Conservation (phyloP, 92 coral and sea anemone species). For the Zoanthus sociatus region DNA sequence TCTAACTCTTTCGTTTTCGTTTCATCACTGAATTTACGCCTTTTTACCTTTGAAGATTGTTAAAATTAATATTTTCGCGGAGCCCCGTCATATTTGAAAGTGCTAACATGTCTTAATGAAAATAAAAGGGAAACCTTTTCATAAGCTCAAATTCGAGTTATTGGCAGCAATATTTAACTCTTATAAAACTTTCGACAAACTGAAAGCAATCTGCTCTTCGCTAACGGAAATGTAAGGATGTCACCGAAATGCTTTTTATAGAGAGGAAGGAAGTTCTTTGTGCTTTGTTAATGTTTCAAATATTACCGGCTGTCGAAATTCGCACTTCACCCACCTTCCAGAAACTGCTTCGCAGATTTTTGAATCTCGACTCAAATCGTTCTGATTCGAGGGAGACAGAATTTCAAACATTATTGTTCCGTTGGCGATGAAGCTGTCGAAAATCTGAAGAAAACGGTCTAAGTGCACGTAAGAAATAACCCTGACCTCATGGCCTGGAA, state of each 20-base stretch:
- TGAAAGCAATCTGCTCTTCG: background rate
- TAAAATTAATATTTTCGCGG: background rate
- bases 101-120: slow-evolving; percentile 8
- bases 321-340: slow-evolving; percentile 25
- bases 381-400: slow-evolving; percentile 22
- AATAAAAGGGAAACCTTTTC: background rate
- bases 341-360: slow-evolving; percentile 30
- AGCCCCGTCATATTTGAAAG: slow-evolving; percentile 10
- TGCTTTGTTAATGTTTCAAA: background rate
- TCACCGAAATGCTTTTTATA: slow-evolving; percentile 25
- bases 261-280: slow-evolving; percentile 46
- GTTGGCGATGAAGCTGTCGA: background rate
- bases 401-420: slow-evolving; percentile 35
- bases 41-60: background rate
- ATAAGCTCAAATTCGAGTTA: background rate
- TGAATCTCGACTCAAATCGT: slow-evolving; percentile 35
- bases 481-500: slow-evolving; percentile 41
- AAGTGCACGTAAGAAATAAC: slow-evolving; percentile 20
- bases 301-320: background rate
- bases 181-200: background rate
- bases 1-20: background rate
- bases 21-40: background rate
- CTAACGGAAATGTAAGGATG: slow-evolving; percentile 26
- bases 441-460: background rate
- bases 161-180: background rate